These are phyloP conservation scores for Pseudopodoces humilis DNA, from an alignment of 2,113 vertebrate genomes.

Conservation along the genomic window DNA sequence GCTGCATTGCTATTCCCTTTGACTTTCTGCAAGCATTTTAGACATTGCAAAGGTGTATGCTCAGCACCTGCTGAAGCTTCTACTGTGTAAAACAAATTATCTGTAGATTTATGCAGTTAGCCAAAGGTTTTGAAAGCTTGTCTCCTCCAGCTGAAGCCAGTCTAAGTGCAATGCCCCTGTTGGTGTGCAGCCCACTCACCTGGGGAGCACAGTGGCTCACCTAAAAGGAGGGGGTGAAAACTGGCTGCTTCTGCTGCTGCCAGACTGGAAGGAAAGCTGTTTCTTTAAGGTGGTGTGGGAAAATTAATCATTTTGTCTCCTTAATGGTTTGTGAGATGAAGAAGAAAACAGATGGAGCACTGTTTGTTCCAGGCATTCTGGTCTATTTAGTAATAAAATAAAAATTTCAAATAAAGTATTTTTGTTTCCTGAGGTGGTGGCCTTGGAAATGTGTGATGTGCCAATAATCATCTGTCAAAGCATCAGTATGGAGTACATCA, in stretches of 20 bases:
- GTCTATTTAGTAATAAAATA: neutral
- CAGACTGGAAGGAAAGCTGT: neutral
- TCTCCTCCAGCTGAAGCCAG: neutral
- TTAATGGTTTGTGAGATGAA: neutral
- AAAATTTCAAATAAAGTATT: neutral
- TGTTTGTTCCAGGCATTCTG: neutral
- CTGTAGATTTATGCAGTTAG: neutral
- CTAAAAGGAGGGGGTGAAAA: neutral
- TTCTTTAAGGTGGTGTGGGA: neutral
- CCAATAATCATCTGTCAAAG: neutral
- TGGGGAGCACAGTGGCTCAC: accelerated
- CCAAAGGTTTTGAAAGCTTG: neutral
- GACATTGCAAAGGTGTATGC: neutral
- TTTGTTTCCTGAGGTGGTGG: neutral
- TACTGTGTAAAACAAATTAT: neutral
- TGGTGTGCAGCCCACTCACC: neutral
- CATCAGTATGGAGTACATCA: neutral
- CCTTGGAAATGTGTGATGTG: neutral
- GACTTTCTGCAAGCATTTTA: neutral
- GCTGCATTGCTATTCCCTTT: neutral
- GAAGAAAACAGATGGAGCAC: slow-evolving; percentile 16
- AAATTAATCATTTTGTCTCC: neutral
- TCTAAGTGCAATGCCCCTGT: neutral
- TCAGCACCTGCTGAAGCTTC: neutral
- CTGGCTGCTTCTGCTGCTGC: neutral